A percentile compares a stretch with the other conserved stretches of the same genome.
These are phyloP conservation scores for Trididemnum clinides DNA, from an alignment of 23 tunicate species.

Conservation along the genomic window DNA sequence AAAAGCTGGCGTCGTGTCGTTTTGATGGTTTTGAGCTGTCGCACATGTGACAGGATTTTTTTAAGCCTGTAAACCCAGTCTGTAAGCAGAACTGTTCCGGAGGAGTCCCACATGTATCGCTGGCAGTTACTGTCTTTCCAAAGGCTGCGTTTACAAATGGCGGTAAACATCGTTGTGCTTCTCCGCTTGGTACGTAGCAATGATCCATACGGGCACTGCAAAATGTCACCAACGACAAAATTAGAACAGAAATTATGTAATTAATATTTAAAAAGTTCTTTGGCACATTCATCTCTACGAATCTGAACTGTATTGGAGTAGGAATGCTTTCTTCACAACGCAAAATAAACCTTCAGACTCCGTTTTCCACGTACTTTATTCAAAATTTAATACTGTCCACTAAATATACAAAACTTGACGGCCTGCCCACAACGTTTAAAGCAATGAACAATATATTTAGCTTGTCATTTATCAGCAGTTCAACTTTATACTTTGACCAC, in stretches of 20 bases:
- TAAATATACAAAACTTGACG: no score
- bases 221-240: neutral
- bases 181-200: slow-evolving; percentile 50
- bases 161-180: slow-evolving; percentile 73
- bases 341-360: no score
- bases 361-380: no score
- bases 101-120: slow-evolving; percentile 87
- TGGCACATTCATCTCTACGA: neutral
- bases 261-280: neutral
- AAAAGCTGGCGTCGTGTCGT: slow-evolving; percentile 53
- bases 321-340: no score
- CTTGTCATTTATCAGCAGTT: no score
- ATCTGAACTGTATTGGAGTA: no score
- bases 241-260: neutral
- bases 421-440: no score
- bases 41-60: slow-evolving; percentile 85
- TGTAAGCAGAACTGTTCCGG: slow-evolving; percentile 84
- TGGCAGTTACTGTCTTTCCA: slow-evolving; percentile 75
- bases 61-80: slow-evolving; percentile 85
- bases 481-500: no score
- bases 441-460: no score
- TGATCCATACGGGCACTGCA: slow-evolving; percentile 70
- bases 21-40: slow-evolving; percentile 11
- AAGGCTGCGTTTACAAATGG: slow-evolving; percentile 91
- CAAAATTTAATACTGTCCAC: no score